Base-by-base conservation (phyloP, 2,888 invertebrate species). In the Liopterus haemorrhoidalis region DNA sequence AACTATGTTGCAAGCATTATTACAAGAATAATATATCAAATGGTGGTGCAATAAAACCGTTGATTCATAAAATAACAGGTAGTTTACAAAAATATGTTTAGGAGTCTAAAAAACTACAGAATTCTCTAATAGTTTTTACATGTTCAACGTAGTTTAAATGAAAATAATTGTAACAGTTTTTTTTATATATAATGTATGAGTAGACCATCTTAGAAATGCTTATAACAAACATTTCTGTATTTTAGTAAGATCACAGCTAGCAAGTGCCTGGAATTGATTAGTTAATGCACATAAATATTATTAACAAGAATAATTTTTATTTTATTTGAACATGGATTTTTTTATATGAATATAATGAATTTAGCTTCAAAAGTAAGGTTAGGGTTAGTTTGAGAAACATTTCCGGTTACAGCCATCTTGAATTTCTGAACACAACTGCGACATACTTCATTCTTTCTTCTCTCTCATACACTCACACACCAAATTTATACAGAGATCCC, bases 231-330 rank as follows among this genome's bases (percentile, higher is more conserved):
- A 45, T 39, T 45, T 45, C 45, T 25, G 38, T 44, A 31, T 33
- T 45, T 44, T 44, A 31, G 24, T 39, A 45, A 45, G 45, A 45
- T 45, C 45, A 45, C 45, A 45, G 45, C 45, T 45, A 45, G 39
- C 45, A 44, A n/a, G 45, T 45, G 45, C 45, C 45, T 45, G 45
- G 45, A 45, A 39, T 45, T n/a, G n/a, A n/a, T n/a, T n/a, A n/a
- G 39, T 45, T 39, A 45, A 45, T 45, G 45, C 45, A 45, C 45
- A 39, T 45, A 45, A 45, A 45, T 32, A 39, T 45, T 45, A 45
- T 38, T 38, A 44, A 45, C 39, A 45, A 45, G 38, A 45, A 39
- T 45, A n/a, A n/a, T 45, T 36, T 32, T 11, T 25, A 24, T 24
- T 39, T 39, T 45, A 45, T 45, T 45, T 45, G 45, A 45, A 45